Conservation (phyloP, 2,888 invertebrate genomes). For the Gymnoscelis rufifasciata region DNA sequence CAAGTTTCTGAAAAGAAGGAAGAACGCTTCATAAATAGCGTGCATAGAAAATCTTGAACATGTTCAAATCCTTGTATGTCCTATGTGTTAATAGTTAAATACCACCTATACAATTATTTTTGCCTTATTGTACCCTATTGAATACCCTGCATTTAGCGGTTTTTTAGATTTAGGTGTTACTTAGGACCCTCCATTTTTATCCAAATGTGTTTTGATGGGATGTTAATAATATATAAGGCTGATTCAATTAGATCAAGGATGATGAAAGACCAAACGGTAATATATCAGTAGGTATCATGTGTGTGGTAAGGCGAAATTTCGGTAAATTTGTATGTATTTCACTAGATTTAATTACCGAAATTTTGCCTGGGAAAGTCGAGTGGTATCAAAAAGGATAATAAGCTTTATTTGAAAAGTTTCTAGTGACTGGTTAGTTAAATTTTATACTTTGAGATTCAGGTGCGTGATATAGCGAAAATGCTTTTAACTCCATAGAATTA, state of each 20-base stretch:
- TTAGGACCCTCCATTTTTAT: conserved; percentile 18
- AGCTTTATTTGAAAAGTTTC: conserved; percentile 3
- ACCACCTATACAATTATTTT: conserved; percentile 30
- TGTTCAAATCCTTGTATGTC: neutral
- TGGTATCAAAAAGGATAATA: neutral
- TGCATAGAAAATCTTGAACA: too few species aligned
- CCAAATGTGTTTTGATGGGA: conserved; percentile 6
- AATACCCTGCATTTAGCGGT: conserved; percentile 23
- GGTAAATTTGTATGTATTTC: neutral
- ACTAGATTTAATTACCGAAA: conserved; percentile 3
- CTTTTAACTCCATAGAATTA: neutral
- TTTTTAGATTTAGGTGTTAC: conserved; percentile 20
- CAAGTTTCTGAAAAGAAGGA: too few species aligned
- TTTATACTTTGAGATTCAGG: conserved; percentile 11
- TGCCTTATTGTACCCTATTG: conserved; percentile 27
- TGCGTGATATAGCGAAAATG: neutral
- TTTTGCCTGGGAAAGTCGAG: conserved; percentile 1
- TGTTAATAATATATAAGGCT: conserved; percentile 17
- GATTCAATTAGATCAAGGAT: conserved; percentile 12
- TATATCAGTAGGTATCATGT: neutral
- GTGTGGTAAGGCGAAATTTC: conserved; percentile 1
- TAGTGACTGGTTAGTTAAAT: conserved; percentile 14
- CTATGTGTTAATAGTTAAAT: conserved; percentile 8
- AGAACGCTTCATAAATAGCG: too few species aligned
- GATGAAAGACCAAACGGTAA: neutral